These are phyloP conservation scores for Carterocephalus palaemon DNA, from an alignment of 2,888 invertebrate species.

Conservation along the genomic window DNA sequence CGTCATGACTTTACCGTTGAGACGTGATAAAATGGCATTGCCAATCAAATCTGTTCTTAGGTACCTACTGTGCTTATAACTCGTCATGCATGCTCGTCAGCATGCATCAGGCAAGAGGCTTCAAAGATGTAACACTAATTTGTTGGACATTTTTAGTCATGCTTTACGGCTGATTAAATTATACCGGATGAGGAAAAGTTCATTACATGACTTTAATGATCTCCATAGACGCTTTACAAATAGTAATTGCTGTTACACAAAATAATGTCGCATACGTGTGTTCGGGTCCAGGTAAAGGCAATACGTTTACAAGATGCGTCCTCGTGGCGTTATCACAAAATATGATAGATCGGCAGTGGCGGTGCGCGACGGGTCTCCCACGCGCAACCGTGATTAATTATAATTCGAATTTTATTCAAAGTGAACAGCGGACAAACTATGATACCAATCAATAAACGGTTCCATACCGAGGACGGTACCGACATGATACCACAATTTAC, in stretches of 20 bases:
- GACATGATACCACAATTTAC: conserved; percentile 77
- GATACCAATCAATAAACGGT: conserved; percentile 80
- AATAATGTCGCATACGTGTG: conserved; percentile 48
- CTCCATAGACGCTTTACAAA: conserved; percentile 16
- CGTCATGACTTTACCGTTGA: conserved; percentile 36
- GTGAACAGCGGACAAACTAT: conserved; percentile 77
- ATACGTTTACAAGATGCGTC: conserved; percentile 69
- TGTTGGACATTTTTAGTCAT: too few species aligned
- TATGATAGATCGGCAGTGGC: conserved; percentile 76
- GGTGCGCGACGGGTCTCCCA: conserved; percentile 72
- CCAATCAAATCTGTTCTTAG: too few species aligned
- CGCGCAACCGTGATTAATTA: conserved; percentile 76
- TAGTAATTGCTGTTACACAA: conserved; percentile 27
- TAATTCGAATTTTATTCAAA: conserved; percentile 80
- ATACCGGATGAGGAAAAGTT: too few species aligned
- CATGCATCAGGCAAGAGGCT: too few species aligned
- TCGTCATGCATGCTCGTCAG: too few species aligned
- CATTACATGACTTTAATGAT: conserved; percentile 22
- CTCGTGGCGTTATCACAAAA: conserved; percentile 77
- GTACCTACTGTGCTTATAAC: too few species aligned
- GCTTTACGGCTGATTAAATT: too few species aligned
- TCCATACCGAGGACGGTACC: conserved; percentile 74
- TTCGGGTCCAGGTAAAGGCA: conserved; percentile 38
- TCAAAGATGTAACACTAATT: too few species aligned
- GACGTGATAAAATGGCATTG: not conserved